Evolutionary conservation across 2,888 invertebrate species (phyloP).

Genomic region (Caenorhabditis sp.): DNA sequence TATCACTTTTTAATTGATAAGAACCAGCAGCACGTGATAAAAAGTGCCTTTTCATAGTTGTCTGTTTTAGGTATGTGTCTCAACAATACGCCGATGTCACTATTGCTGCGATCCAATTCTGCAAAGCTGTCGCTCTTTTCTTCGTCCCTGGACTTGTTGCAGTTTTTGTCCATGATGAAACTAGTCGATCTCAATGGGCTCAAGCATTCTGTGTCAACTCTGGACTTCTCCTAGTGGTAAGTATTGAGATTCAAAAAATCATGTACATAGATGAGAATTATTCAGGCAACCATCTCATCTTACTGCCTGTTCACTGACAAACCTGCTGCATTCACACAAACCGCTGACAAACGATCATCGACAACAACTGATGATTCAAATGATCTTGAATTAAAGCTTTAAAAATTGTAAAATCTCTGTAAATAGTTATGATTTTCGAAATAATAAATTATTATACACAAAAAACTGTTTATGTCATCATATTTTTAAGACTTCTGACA

Average conservation of each 20-base stretch:
- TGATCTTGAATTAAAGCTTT: background rate
- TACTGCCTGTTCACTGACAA: slow-evolving; percentile 20
- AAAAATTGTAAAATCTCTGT: background rate
- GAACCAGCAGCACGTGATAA: background rate
- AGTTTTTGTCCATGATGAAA: slow-evolving; percentile 16
- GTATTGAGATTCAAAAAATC: too few relatives aligned
- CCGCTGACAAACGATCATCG: background rate
- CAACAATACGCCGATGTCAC: slow-evolving; percentile 39
- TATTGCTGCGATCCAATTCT: slow-evolving; percentile 35
- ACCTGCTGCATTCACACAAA: slow-evolving; percentile 22
- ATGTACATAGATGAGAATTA: too few relatives aligned
- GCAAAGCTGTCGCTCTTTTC: slow-evolving; percentile 35
- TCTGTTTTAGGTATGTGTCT: background rate
- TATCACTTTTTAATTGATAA: background rate
- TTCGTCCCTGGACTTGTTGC: slow-evolving; percentile 33
- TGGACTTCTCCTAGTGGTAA: slow-evolving; percentile 19
- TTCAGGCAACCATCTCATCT: slow-evolving; percentile 22
- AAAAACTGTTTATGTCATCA: too few relatives aligned
- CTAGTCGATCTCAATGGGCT: slow-evolving; percentile 19
- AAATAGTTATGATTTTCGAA: too few relatives aligned
- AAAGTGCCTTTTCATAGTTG: background rate
- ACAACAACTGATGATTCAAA: background rate
- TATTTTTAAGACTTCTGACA: too few relatives aligned
- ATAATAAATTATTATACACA: too few relatives aligned
- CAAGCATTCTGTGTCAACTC: slow-evolving; percentile 26